Percentiles rank a stretch among this genome's conserved stretches.
These are phyloP conservation scores for Limnephilus marmoratus DNA, from an alignment of 2,888 invertebrate genomes.

Conservation along the genomic window DNA sequence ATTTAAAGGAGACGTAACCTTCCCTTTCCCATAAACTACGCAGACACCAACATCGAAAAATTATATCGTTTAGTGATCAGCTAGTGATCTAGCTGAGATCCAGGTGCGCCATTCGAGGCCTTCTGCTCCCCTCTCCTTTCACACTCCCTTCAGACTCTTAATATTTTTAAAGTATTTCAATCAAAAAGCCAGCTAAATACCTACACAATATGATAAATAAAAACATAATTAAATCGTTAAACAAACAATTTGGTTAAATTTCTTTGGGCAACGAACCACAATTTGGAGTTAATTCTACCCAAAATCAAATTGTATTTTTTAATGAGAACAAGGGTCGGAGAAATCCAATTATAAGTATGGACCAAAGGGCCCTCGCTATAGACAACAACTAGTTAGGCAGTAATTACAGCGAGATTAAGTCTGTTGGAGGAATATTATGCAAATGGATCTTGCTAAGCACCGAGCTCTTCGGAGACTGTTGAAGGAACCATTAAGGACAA, in stretches of 20 bases:
- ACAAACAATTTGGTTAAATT: not conserved
- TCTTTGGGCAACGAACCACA: not conserved
- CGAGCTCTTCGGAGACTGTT: not conserved
- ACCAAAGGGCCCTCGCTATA: not conserved
- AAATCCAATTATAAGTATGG: conserved; percentile 3
- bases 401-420: conserved; percentile 10
- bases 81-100: too few species aligned
- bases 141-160: too few species aligned
- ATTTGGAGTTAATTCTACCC: not conserved
- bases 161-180: not conserved
- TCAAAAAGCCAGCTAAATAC: not conserved
- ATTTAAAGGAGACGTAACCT: not conserved
- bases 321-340: not conserved
- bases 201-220: not conserved
- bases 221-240: not conserved
- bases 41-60: not conserved
- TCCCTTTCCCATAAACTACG: not conserved
- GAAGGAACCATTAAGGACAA: conserved; percentile 7
- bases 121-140: too few species aligned
- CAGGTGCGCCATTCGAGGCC: too few species aligned
- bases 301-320: not conserved
- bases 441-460: conserved; percentile 30
- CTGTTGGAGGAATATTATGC: conserved; percentile 29
- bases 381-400: conserved; percentile 25
- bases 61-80: too few species aligned